Base-by-base conservation (phyloP, 2,113 vertebrate genomes). In the Trichomycterus rosablanca region DNA sequence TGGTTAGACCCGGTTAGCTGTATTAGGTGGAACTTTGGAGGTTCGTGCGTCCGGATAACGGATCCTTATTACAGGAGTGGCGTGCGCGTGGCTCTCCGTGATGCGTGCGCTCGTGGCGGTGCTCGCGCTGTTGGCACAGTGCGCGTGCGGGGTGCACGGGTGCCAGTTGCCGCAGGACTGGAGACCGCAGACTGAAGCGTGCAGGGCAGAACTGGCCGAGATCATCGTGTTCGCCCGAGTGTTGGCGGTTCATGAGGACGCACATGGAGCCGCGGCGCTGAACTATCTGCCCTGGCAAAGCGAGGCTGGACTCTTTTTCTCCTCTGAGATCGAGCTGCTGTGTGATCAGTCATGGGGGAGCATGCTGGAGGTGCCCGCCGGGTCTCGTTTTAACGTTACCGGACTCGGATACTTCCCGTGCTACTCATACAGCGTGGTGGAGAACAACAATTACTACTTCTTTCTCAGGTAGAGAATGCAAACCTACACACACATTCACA, bases 291-390 rank as follows among this genome's bases (percentile, higher is more conserved):
- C 86, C 9, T 88, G 85, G 85, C 84, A 88, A 66, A 74, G 86
- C 66, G 80, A 87, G 77, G 76, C 80, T 1, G 85, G 86, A 57
- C 80, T 89, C 15, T 84, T 91, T 54, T 91, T 82, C 72, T 84
- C 87, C 2, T 88, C 89, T 0, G 89, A 90, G 80, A 88, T 91
- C 44, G 89, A 90, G 82, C 78, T 91, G 66, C 74, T 82, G 65
- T 90, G 89, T 63, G 89, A 90, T 74, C 89, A 91, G 77, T 87
- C 89, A 22, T 91, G 89, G 89, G 89, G 89, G 49, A 88, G 86
- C 80, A 91, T 90, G 89, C 74, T 91, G 76, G 89, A 89, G 81
- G 85, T 91, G 18, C 89, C 89, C 2, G 81, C 89, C 3, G 89
- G 89, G 5, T 89, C 89, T 72, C 75, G 85, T 73, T 88, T 91